Evolutionary conservation across 2,797 vertebrate genomes (phyloP).

Genomic region (Pelodytes ibericus): DNA sequence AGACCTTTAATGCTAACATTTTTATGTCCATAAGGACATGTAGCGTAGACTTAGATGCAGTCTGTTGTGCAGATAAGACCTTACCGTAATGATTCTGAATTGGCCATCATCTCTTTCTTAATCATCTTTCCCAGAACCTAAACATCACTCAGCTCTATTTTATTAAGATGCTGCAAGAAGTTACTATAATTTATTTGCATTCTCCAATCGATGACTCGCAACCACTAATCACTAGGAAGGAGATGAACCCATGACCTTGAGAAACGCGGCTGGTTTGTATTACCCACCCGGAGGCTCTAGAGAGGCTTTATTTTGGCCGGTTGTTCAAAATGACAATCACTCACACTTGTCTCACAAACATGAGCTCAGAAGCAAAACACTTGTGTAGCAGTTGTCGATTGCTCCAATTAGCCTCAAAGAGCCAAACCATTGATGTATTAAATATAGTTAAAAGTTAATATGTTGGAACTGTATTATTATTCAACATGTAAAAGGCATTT

Average conservation of each 20-base stretch:
- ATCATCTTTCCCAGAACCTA: slow-evolving; percentile 35
- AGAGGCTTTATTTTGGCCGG: slow-evolving; percentile 24
- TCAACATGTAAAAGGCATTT: too few species aligned
- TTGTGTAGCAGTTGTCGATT: not conserved
- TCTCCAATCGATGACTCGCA: slow-evolving; percentile 34
- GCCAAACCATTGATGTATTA: not conserved
- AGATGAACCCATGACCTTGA: slow-evolving; percentile 43
- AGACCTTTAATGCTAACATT: not conserved
- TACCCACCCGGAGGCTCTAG: slow-evolving; percentile 24
- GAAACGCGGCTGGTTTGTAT: slow-evolving; percentile 26
- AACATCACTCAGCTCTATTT: slow-evolving; percentile 33
- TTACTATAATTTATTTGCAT: slow-evolving; percentile 43
- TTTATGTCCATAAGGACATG: not conserved
- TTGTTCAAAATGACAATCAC: slow-evolving; percentile 21
- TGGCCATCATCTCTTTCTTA: slow-evolving; percentile 11
- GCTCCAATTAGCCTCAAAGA: not conserved
- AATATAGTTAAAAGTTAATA: not conserved
- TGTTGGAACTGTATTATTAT: too few species aligned
- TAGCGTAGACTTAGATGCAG: not conserved
- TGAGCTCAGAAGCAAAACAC: slow-evolving; percentile 12
- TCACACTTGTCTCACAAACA: slow-evolving; percentile 17
- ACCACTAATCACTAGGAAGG: slow-evolving; percentile 39
- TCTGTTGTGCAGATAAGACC: not conserved
- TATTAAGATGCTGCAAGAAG: slow-evolving; percentile 28
- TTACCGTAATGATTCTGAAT: slow-evolving; percentile 9